Conservation (phyloP, 2,888 invertebrate species). For the Limnephilus rhombicus region DNA sequence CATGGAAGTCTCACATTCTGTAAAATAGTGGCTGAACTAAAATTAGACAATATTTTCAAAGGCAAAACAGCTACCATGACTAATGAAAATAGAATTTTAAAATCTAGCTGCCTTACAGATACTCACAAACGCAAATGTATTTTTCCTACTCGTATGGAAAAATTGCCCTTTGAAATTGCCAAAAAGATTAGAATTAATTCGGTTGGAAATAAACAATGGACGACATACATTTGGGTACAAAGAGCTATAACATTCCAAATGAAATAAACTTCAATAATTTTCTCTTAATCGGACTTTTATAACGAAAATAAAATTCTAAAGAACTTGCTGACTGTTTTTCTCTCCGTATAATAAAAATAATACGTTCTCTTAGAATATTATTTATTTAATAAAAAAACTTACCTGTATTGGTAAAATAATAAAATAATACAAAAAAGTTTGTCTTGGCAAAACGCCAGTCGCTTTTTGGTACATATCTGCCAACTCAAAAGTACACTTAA, state of each 20-base stretch:
- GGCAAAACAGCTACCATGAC: too few relatives aligned
- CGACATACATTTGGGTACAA: neutral
- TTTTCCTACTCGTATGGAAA: too few relatives aligned
- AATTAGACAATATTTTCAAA: too few relatives aligned
- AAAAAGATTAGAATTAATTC: neutral
- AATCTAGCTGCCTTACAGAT: too few relatives aligned
- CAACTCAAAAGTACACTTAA: conserved; percentile 25
- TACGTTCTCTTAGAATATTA: neutral
- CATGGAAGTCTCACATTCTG: too few relatives aligned
- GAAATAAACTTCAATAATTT: neutral
- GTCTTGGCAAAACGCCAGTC: conserved; percentile 25
- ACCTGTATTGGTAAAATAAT: conserved; percentile 17
- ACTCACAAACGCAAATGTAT: too few relatives aligned
- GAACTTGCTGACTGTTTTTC: neutral
- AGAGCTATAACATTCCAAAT: neutral
- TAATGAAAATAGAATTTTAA: too few relatives aligned
- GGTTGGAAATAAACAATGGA: neutral
- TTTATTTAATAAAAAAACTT: neutral
- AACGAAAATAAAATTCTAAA: neutral
- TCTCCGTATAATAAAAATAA: neutral
- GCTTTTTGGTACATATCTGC: neutral
- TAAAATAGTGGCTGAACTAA: too few relatives aligned
- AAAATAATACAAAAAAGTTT: neutral
- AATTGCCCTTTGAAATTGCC: too few relatives aligned
- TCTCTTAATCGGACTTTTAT: neutral